Percentiles rank a stretch among this genome's conserved stretches.
Conservation (phyloP, 2,113 vertebrate genomes). For the Phalacrocorax brasilianus region DNA sequence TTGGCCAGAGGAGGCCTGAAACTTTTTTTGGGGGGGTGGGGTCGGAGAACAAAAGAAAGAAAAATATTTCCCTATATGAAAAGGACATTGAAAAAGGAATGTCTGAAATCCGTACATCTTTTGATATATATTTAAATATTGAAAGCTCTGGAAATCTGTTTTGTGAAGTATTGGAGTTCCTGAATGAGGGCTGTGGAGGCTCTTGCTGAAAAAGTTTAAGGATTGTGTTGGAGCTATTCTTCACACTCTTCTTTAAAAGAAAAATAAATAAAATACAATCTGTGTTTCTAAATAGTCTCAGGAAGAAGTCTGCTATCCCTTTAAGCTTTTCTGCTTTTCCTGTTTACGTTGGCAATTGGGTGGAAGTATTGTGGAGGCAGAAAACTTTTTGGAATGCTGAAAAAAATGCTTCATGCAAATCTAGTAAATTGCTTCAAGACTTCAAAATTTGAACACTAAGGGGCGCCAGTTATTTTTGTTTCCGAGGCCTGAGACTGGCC, state of each 20-base stretch:
- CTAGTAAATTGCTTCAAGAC: slow-evolving; percentile 47
- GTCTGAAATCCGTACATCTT: background rate
- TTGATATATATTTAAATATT: background rate
- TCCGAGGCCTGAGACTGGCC: background rate
- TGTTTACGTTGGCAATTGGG: slow-evolving; percentile 73
- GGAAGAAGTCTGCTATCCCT: slow-evolving; percentile 48
- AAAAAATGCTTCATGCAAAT: slow-evolving; percentile 70
- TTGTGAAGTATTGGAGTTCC: background rate
- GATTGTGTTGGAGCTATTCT: background rate
- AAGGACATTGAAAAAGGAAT: background rate
- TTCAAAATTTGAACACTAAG: slow-evolving; percentile 77
- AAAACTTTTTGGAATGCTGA: slow-evolving; percentile 85
- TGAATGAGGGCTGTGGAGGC: background rate
- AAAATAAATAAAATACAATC: background rate
- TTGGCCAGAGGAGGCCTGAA: background rate
- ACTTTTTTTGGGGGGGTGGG: background rate
- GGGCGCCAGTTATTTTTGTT: slow-evolving; percentile 79
- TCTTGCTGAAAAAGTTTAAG: background rate
- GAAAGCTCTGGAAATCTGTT: background rate
- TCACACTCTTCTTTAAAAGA: background rate
- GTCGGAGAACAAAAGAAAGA: background rate
- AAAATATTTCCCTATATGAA: fast-evolving
- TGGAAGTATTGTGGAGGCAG: slow-evolving; percentile 74
- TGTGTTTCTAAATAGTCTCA: background rate
- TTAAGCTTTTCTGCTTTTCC: slow-evolving; percentile 72